Percentiles rank a stretch among this genome's conserved stretches.
Evolutionary conservation across 2,113 vertebrate species (phyloP).

Genomic region (Xiphophorus maculatus): DNA sequence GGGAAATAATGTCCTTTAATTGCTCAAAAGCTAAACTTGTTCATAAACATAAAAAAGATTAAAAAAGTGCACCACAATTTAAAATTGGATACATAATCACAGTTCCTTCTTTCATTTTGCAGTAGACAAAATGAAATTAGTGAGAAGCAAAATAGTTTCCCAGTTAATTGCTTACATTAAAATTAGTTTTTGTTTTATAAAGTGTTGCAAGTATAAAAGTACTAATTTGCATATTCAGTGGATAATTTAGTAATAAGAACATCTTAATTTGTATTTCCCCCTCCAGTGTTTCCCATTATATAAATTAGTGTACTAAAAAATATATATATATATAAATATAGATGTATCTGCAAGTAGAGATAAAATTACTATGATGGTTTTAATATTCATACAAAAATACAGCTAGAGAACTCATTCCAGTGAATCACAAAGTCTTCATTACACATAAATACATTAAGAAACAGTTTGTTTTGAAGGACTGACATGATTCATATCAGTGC

Average conservation of each 20-base stretch:
- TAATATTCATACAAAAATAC: too few species aligned
- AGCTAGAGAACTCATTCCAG: too few species aligned
- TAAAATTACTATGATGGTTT: too few species aligned
- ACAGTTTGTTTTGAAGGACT: too few species aligned
- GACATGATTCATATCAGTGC: too few species aligned
- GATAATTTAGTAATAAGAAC: not conserved
- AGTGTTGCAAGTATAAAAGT: not conserved
- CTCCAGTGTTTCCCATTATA: too few species aligned
- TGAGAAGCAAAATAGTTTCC: not conserved
- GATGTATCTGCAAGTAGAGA: too few species aligned
- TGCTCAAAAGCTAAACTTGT: not conserved
- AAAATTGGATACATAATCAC: not conserved
- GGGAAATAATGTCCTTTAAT: not conserved
- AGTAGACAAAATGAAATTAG: not conserved
- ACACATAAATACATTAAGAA: too few species aligned
- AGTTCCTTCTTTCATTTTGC: not conserved
- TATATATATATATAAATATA: too few species aligned
- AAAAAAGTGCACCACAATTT: not conserved
- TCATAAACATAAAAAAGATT: not conserved
- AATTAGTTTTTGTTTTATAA: not conserved
- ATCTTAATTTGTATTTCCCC: too few species aligned
- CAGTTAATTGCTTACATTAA: not conserved
- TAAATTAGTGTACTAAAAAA: too few species aligned
- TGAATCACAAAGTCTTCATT: too few species aligned
- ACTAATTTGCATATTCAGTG: not conserved